Base-by-base conservation (phyloP, 2,797 vertebrate species). In the Betta splendens region DNA sequence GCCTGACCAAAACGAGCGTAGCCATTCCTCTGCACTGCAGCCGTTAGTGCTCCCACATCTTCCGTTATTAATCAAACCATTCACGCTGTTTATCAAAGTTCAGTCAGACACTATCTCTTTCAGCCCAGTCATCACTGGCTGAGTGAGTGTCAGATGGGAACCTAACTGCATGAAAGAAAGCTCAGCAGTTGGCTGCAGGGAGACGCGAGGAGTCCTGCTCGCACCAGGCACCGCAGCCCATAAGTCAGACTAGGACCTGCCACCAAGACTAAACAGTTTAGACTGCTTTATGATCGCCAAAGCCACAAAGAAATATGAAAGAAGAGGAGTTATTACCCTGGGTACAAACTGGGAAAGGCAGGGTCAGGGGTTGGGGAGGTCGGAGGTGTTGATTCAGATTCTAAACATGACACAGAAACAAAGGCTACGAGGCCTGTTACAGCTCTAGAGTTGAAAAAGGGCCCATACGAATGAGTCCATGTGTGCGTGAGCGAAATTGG, bases 201-300 rank as follows among this genome's bases (percentile, higher is more conserved):
- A 48, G 49, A 59, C 31, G 74, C 75, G 70, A 74, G 55, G 50
- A 65, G 69, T 57, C 63, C 60, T 35, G 67, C 75, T 59, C 68
- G 74, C 44, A 15, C 69, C 82, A 75, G 64, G 63, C 81, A 72
- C 84, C 63, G 36, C 16, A 48, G 72, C 72, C 44, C 71, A 69
- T 84, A 72, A 85, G 70, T 87, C 78, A 87, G 71, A 83, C 68
- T 25, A 20, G 39, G 77, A 81, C 86, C 85, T 63, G 80, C 83
- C 64, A 54, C 73, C 50, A 56, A 92, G 89, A 91, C 89, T 92
- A 92, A 91, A 91, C 90, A 87, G 73, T 92, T 91, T 88, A 89
- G 83, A 87, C 84, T 89, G 79, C 78, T 73, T 74, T 80, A 84
- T 73, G 81, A 79, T 77, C 38, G 70, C 80, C 83, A 77, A 84